A percentile compares a stretch with the other conserved stretches of the same genome.
phyloP scores from a whole-genome alignment of 2,797 vertebrate genomes.

The Crocidura indochinensis region DNA sequence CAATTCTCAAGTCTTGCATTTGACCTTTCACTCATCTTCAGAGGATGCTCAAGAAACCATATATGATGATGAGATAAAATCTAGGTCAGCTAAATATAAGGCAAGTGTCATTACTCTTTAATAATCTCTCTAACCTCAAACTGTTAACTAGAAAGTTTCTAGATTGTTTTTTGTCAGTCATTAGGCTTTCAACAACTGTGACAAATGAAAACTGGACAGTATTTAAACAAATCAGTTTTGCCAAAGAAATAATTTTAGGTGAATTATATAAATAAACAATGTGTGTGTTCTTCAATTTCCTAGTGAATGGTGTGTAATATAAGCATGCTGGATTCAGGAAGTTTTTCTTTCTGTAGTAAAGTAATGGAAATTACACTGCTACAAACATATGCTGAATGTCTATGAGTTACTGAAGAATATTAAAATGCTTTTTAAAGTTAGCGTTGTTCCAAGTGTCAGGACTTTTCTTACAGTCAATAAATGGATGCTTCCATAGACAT shows the following conservation, averaged over 20 bases:
- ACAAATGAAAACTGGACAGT: background rate
- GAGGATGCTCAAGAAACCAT: too few relatives aligned
- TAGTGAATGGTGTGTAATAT: background rate
- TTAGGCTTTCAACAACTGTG: background rate
- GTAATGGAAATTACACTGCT: conserved; percentile 16
- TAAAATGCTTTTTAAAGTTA: background rate
- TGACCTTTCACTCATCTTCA: too few relatives aligned
- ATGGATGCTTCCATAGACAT: background rate
- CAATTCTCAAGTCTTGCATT: too few relatives aligned
- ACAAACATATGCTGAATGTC: background rate
- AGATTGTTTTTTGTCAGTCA: background rate
- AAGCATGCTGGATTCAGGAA: background rate
- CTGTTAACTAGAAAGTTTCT: background rate
- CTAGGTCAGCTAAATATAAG: too few relatives aligned
- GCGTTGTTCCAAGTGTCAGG: background rate
- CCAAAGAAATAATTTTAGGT: background rate
- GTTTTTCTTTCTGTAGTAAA: background rate
- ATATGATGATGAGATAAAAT: too few relatives aligned
- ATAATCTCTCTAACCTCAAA: too few relatives aligned
- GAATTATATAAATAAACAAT: background rate
- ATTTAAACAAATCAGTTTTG: background rate
- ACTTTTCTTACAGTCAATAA: conserved; percentile 17
- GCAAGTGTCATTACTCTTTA: too few relatives aligned
- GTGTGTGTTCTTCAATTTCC: background rate
- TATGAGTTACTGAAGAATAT: background rate